Percentiles rank a stretch among this genome's conserved stretches.
Evolutionary conservation across 2,113 vertebrate species (phyloP).

Genomic region (Lutjanus erythropterus): DNA sequence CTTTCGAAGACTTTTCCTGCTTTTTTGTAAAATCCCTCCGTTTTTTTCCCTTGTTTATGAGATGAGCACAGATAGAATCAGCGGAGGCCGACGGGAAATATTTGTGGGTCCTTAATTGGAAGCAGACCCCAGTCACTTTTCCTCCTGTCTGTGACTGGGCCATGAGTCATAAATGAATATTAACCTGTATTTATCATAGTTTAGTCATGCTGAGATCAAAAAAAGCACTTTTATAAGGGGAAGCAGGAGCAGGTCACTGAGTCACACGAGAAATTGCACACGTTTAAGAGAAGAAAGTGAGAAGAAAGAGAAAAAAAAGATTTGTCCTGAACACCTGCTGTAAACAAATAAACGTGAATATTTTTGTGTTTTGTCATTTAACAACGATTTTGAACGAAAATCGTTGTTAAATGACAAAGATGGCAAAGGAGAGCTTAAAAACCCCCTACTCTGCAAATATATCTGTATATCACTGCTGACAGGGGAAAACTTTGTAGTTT

Average conservation of each 20-base stretch:
- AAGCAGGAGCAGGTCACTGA: not conserved
- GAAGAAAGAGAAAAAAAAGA: slow-evolving; percentile 25
- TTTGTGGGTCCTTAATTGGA: slow-evolving; percentile 68
- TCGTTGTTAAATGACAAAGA: too few species aligned
- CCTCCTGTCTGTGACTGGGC: slow-evolving; percentile 52
- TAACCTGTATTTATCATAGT: slow-evolving; percentile 43
- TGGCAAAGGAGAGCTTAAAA: not conserved
- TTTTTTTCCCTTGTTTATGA: slow-evolving; percentile 56
- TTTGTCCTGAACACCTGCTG: slow-evolving; percentile 1
- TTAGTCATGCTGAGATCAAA: slow-evolving; percentile 50
- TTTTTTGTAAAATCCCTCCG: slow-evolving; percentile 42
- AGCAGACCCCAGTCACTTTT: slow-evolving; percentile 74
- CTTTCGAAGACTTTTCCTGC: slow-evolving; percentile 52
- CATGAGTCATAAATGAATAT: slow-evolving; percentile 60
- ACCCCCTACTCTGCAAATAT: not conserved
- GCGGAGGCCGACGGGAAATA: slow-evolving; percentile 35
- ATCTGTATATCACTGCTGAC: not conserved
- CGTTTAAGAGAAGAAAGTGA: slow-evolving; percentile 29
- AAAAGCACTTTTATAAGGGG: not conserved
- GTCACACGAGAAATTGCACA: too few species aligned
- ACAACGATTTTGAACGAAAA: too few species aligned
- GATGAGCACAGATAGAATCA: slow-evolving; percentile 60
- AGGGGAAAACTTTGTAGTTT: not conserved
- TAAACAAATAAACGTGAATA: not conserved
- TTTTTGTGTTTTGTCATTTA: not conserved